Percentiles rank a stretch among this genome's conserved stretches.
These are phyloP conservation scores for Atethmia centrago DNA, from an alignment of 2,888 invertebrate species.

Conservation along the genomic window DNA sequence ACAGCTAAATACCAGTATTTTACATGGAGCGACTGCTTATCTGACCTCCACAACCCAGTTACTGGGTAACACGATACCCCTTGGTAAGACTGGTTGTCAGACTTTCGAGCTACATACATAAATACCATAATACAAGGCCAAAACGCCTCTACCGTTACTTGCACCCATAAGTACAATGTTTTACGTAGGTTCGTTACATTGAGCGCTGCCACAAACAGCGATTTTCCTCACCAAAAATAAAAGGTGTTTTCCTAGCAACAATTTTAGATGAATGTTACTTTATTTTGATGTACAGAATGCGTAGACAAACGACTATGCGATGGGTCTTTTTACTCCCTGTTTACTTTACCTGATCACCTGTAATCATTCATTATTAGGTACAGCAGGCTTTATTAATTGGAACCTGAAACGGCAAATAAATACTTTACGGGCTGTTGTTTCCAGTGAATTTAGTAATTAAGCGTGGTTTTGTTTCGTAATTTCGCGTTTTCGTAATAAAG, in stretches of 20 bases:
- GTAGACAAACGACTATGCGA: background rate
- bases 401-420: background rate
- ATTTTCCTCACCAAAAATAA: background rate
- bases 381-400: background rate
- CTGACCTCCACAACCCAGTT: too few species aligned
- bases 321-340: background rate
- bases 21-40: too few species aligned
- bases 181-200: background rate
- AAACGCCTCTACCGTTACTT: too few species aligned
- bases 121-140: too few species aligned
- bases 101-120: too few species aligned
- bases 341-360: background rate
- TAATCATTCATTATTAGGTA: background rate
- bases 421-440: slow-evolving; percentile 37
- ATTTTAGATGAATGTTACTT: background rate
- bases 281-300: background rate
- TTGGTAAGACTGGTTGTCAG: too few species aligned
- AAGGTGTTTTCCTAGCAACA: background rate
- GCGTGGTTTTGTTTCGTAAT: slow-evolving; percentile 26
- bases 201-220: too few species aligned
- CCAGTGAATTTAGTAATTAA: slow-evolving; percentile 20
- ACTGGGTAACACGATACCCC: too few species aligned
- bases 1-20: too few species aligned
- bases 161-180: too few species aligned
- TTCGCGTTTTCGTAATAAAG: too few species aligned